These are phyloP conservation scores for Rousettus leschenaultii DNA, from an alignment of 2,113 vertebrate species.

Conservation along the genomic window DNA sequence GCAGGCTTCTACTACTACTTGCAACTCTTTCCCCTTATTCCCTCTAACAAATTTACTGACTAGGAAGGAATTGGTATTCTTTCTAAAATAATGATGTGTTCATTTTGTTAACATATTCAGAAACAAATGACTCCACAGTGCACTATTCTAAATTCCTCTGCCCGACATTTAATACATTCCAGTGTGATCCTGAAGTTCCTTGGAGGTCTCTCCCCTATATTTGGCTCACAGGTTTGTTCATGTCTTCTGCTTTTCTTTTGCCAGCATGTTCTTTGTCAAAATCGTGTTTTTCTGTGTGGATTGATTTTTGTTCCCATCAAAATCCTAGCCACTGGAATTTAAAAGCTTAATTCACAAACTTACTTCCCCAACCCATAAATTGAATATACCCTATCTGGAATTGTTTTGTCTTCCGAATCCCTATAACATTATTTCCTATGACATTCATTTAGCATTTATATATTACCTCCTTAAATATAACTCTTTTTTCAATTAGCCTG, in stretches of 20 bases:
- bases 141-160: not conserved
- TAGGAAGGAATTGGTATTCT: not conserved
- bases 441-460: not conserved
- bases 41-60: not conserved
- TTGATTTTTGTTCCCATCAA: not conserved
- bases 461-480: not conserved
- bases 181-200: not conserved
- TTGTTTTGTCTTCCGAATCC: constrained; percentile 10
- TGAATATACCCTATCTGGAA: not conserved
- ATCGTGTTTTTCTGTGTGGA: not conserved
- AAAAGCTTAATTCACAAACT: constrained; percentile 34
- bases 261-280: not conserved
- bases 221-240: not conserved
- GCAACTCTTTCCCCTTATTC: not conserved
- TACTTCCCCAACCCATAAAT: not conserved
- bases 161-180: not conserved
- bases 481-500: not conserved
- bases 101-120: not conserved
- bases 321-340: not conserved
- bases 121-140: not conserved
- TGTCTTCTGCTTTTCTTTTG: not conserved
- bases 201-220: not conserved
- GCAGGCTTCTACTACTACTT: not conserved
- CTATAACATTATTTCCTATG: not conserved
- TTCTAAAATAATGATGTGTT: not conserved